These are phyloP conservation scores for Elephas maximus DNA, from an alignment of 2,113 vertebrate genomes.

Conservation along the genomic window DNA sequence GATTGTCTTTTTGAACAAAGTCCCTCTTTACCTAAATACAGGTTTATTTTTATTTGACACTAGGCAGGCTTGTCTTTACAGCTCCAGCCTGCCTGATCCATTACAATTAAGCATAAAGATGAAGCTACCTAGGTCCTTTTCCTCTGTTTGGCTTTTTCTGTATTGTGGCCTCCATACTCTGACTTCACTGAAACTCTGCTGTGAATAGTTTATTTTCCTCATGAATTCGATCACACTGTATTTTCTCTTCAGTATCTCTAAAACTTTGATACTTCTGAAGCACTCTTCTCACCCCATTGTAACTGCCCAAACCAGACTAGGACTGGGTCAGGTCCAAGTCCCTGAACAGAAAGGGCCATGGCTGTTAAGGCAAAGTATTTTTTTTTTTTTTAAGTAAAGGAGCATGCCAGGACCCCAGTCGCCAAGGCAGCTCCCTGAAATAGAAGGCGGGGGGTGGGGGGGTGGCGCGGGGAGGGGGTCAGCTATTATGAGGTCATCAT, in stretches of 20 bases:
- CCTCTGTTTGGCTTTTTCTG: not conserved
- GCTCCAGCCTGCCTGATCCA: not conserved
- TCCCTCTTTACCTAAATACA: not conserved
- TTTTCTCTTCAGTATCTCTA: not conserved
- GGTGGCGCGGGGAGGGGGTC: too few relatives aligned
- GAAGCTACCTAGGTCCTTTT: not conserved
- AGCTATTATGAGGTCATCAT: too few relatives aligned
- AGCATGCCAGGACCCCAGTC: too few relatives aligned
- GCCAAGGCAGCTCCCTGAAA: too few relatives aligned
- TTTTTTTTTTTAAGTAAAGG: too few relatives aligned
- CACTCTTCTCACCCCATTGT: not conserved
- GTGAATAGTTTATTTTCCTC: constrained; percentile 22
- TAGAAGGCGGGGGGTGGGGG: too few relatives aligned
- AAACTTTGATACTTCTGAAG: not conserved
- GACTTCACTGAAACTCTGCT: not conserved
- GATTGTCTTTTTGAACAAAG: not conserved
- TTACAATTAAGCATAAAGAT: not conserved
- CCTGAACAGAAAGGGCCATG: too few relatives aligned
- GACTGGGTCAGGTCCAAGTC: too few relatives aligned
- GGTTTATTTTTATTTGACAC: not conserved
- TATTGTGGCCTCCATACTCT: not conserved
- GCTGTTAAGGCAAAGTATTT: too few relatives aligned
- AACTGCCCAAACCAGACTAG: too few relatives aligned
- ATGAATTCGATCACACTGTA: not conserved
- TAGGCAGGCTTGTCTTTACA: not conserved